phyloP scores from a whole-genome alignment of 2,888 invertebrate genomes.

The Parascotia fuliginaria region DNA sequence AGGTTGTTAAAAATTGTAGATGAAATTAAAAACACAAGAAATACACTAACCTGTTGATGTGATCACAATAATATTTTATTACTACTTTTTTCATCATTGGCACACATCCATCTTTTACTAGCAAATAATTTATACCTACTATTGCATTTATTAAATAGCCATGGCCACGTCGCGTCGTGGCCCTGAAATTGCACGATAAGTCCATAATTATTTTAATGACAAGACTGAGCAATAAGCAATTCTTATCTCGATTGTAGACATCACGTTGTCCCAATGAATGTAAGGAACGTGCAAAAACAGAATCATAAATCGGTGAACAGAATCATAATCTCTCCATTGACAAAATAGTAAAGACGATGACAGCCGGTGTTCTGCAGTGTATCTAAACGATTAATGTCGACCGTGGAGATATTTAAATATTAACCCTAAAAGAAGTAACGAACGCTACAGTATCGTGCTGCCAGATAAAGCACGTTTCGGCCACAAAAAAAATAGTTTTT shows the following conservation, averaged over 20 bases:
- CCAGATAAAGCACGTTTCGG: conserved; percentile 11
- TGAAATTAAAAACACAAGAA: no score
- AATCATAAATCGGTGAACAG: conserved; percentile 21
- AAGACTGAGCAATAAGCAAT: conserved; percentile 29
- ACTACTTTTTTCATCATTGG: no score
- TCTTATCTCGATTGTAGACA: conserved; percentile 24
- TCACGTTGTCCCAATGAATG: conserved; percentile 19
- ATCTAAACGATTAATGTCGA: conserved; percentile 28
- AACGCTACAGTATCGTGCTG: neutral
- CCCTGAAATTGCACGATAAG: conserved; percentile 35
- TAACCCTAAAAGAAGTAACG: conserved; percentile 22
- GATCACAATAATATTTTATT: no score
- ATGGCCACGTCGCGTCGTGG: neutral
- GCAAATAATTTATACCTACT: neutral
- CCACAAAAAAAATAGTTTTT: neutral
- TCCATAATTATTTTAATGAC: conserved; percentile 23
- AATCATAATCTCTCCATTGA: conserved; percentile 12
- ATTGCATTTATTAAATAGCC: neutral
- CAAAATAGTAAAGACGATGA: neutral
- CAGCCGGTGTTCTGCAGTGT: conserved; percentile 11
- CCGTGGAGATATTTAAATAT: conserved; percentile 15
- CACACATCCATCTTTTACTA: neutral
- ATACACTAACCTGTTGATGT: no score
- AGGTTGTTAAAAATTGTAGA: no score
- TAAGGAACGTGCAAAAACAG: conserved; percentile 20